A percentile compares a stretch with the other conserved stretches of the same genome.
These are phyloP conservation scores for Zygaena filipendulae DNA, from an alignment of 2,888 invertebrate genomes.

Conservation along the genomic window DNA sequence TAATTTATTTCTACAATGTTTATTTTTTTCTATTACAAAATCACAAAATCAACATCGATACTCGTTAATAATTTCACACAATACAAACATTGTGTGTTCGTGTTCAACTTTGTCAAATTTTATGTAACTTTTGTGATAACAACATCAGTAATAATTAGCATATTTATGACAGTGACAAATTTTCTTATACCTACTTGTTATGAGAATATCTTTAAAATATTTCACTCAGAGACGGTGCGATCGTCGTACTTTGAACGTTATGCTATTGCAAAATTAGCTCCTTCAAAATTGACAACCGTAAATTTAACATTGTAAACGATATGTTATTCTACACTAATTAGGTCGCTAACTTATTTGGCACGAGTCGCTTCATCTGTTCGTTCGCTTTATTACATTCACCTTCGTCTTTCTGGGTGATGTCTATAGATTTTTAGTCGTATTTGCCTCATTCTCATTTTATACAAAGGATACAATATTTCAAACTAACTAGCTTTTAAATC, in stretches of 20 bases:
- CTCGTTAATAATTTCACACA: too few relatives aligned
- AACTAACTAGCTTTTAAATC: too few relatives aligned
- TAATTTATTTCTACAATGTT: too few relatives aligned
- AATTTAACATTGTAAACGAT: constrained; percentile 23
- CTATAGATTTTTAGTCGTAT: constrained; percentile 39
- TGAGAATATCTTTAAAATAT: constrained; percentile 2
- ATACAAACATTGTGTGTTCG: too few relatives aligned
- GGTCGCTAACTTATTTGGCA: constrained; percentile 36
- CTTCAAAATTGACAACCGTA: constrained; percentile 3
- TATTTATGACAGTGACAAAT: constrained; percentile 22
- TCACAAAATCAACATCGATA: too few relatives aligned
- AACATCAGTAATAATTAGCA: constrained; percentile 23
- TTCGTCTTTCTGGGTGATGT: constrained; percentile 30
- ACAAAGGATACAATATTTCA: not conserved
- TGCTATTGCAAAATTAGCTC: constrained; percentile 11
- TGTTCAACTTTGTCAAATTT: too few relatives aligned
- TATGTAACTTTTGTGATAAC: constrained; percentile 34
- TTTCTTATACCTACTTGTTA: constrained; percentile 18
- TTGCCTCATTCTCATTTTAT: constrained; percentile 19
- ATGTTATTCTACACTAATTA: constrained; percentile 35
- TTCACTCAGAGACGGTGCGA: constrained; percentile 18
- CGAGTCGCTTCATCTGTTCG: constrained; percentile 29
- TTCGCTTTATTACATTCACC: constrained; percentile 29
- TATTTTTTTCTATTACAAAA: too few relatives aligned
- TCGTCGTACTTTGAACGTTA: constrained; percentile 23